phyloP scores from a whole-genome alignment of 2,888 invertebrate species.

The Cheilosia urbana region DNA sequence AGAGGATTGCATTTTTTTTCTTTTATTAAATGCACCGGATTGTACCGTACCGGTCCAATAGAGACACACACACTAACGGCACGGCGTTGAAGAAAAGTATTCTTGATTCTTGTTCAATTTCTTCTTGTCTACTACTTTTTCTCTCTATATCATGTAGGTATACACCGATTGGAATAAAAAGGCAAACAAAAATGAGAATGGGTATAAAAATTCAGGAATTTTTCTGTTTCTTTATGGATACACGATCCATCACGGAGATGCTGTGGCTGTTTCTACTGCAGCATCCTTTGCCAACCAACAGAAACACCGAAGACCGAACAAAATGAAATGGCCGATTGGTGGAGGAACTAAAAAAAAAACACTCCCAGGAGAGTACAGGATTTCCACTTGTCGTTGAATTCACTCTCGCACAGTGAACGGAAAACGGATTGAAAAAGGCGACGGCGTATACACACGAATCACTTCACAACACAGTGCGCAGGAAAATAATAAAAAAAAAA shows the following conservation, averaged over 20 bases:
- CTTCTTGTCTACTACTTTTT: conserved; percentile 31
- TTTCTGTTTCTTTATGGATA: conserved; percentile 27
- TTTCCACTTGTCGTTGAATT: conserved; percentile 68
- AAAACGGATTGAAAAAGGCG: conserved; percentile 28
- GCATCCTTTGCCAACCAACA: conserved; percentile 62
- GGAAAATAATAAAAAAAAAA: conserved; percentile 35
- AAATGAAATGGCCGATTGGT: conserved; percentile 63
- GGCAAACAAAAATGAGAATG: conserved; percentile 37
- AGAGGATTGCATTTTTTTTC: conserved; percentile 60
- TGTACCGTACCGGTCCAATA: conserved; percentile 71
- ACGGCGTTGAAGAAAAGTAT: conserved; percentile 17
- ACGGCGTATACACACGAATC: conserved; percentile 59
- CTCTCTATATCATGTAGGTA: conserved; percentile 2
- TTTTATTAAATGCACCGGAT: conserved; percentile 47
- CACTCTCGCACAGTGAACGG: conserved; percentile 37
- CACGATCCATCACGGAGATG: conserved; percentile 47
- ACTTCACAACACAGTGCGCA: conserved; percentile 66
- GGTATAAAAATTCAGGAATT: conserved; percentile 55
- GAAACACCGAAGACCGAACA: conserved; percentile 53
- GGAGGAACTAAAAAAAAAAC: conserved; percentile 35
- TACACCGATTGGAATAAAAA: conserved; percentile 21
- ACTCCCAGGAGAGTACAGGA: conserved; percentile 69
- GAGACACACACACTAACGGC: conserved; percentile 38
- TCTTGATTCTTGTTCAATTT: conserved; percentile 8
- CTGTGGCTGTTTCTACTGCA: conserved; percentile 52